Percentiles rank a stretch among this genome's conserved stretches.
These are phyloP conservation scores for Naso thynnoides DNA, from an alignment of 2,797 vertebrate genomes.

Conservation along the genomic window DNA sequence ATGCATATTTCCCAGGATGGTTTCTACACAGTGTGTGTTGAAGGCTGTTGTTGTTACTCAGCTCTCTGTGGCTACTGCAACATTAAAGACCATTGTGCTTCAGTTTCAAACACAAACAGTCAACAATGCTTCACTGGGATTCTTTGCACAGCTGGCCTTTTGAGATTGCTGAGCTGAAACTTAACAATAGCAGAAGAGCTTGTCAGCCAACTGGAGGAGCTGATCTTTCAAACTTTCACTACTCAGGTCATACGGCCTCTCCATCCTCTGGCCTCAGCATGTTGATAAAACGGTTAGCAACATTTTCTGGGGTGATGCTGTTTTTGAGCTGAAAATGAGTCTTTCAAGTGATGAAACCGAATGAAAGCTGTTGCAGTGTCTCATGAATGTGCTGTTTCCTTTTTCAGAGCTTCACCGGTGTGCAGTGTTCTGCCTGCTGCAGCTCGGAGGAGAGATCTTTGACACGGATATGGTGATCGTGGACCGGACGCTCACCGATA, in stretches of 20 bases:
- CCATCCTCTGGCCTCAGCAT: constrained; percentile 7
- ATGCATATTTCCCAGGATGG: background rate
- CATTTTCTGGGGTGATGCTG: background rate
- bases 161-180: constrained; percentile 24
- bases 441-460: constrained; percentile 92
- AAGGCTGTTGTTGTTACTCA: background rate
- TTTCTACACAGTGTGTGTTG: background rate
- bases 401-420: constrained; percentile 91
- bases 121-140: background rate
- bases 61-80: background rate
- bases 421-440: constrained; percentile 94
- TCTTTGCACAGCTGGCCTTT: background rate
- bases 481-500: constrained; percentile 94
- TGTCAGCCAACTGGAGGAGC: constrained; percentile 18
- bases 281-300: background rate
- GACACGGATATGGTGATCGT: constrained; percentile 97
- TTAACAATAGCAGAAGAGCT: constrained; percentile 16
- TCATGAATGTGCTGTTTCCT: background rate
- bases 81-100: constrained; percentile 9
- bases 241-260: constrained; percentile 4
- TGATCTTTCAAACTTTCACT: constrained; percentile 19
- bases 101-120: constrained; percentile 14
- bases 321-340: constrained; percentile 3
- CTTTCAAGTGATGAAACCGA: constrained; percentile 30
- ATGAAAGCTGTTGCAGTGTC: constrained; percentile 19